Percentiles rank a stretch among this genome's conserved stretches.
Conservation (phyloP, 2,888 invertebrate genomes). For the Laothoe populi region DNA sequence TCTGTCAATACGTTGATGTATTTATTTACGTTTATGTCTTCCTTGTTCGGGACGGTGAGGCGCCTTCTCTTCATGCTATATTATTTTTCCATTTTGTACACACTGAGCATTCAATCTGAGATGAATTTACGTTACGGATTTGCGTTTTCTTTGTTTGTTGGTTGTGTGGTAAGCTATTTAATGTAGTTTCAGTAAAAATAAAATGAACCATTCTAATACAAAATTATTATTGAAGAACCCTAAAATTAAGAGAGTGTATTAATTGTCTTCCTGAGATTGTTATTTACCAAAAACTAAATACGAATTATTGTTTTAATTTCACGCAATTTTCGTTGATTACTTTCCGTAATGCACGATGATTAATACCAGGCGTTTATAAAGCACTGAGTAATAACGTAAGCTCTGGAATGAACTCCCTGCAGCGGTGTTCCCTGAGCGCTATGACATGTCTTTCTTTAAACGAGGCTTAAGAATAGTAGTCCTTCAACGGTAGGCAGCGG, state of each 20-base stretch:
- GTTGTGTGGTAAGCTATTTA: neutral
- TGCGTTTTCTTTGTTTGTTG: neutral
- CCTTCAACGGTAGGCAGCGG: too few relatives aligned
- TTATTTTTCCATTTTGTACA: constrained; percentile 7
- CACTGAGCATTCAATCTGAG: constrained; percentile 5
- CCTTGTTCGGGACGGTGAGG: constrained; percentile 28
- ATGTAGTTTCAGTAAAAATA: too few relatives aligned
- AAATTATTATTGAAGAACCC: too few relatives aligned
- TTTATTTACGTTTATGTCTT: constrained; percentile 38
- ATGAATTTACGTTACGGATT: neutral
- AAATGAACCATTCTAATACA: too few relatives aligned
- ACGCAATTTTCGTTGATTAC: neutral
- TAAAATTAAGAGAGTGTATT: too few relatives aligned
- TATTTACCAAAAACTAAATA: neutral
- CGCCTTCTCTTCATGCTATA: constrained; percentile 11
- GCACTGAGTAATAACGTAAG: constrained; percentile 41
- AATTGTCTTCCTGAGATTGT: neutral
- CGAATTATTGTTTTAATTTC: neutral
- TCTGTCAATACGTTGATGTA: constrained; percentile 36
- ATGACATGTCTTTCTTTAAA: too few relatives aligned
- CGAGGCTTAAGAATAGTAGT: too few relatives aligned
- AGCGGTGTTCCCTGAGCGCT: too few relatives aligned
- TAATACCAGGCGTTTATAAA: constrained; percentile 39
- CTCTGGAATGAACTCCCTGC: too few relatives aligned
- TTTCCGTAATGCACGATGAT: neutral